These are phyloP conservation scores for Incurvaria masculella DNA, from an alignment of 2,888 invertebrate genomes.

Conservation along the genomic window DNA sequence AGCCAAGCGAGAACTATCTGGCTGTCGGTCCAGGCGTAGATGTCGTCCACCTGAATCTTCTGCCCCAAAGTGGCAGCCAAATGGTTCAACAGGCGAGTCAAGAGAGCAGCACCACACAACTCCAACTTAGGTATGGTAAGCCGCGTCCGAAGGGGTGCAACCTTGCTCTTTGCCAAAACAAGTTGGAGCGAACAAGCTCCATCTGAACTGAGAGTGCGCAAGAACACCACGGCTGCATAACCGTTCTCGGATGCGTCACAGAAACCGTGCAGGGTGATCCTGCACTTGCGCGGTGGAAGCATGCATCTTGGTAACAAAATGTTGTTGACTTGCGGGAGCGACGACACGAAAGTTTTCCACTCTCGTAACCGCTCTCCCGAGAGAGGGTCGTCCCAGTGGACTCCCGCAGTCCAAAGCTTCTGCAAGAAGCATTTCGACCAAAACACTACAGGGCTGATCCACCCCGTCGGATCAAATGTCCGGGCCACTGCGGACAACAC, in stretches of 20 bases:
- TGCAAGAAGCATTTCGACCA: conserved; percentile 3
- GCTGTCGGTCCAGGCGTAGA: conserved; percentile 3
- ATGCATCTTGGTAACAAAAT: not conserved
- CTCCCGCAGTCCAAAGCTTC: conserved; percentile 1
- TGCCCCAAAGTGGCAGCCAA: not conserved
- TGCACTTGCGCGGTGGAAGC: not conserved
- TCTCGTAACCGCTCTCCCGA: not conserved
- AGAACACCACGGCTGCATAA: conserved; percentile 3
- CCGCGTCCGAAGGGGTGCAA: conserved; percentile 3
- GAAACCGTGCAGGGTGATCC: conserved; percentile 1
- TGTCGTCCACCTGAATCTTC: not conserved
- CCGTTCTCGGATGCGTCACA: conserved; percentile 3
- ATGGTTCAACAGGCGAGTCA: not conserved
- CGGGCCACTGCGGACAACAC: not conserved
- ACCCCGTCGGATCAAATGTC: not conserved
- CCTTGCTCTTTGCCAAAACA: conserved; percentile 4
- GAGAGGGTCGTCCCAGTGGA: not conserved
- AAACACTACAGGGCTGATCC: conserved; percentile 1
- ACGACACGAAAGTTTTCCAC: not conserved
- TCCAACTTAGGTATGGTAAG: conserved; percentile 6
- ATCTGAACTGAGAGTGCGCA: not conserved
- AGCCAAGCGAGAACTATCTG: not conserved
- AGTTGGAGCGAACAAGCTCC: conserved; percentile 1
- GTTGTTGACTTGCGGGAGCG: not conserved
- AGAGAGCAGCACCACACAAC: conserved; percentile 1